Conservation (phyloP, 1,140 invertebrate species). For the Choristoneura fumiferana region DNA sequence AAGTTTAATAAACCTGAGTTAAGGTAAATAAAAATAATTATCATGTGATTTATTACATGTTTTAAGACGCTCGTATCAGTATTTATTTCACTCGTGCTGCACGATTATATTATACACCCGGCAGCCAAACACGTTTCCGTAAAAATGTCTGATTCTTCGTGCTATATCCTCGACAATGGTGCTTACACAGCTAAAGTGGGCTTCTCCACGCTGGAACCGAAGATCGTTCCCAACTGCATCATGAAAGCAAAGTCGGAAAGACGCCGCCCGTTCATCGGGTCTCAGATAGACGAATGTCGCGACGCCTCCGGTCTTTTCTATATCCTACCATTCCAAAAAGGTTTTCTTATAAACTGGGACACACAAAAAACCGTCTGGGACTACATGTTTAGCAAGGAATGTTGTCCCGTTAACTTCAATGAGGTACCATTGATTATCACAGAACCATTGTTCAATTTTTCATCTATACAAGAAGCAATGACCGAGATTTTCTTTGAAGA, state of each 20-base stretch:
- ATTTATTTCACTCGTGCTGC: too few species aligned
- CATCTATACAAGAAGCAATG: constrained; percentile 94
- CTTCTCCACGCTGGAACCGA: constrained; percentile 83
- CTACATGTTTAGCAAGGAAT: constrained; percentile 94
- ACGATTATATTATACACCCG: too few species aligned
- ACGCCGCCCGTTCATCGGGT: constrained; percentile 93
- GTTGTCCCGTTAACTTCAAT: constrained; percentile 87
- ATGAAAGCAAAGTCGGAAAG: constrained; percentile 99
- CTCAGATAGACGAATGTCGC: constrained; percentile 90
- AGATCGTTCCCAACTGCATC: constrained; percentile 96
- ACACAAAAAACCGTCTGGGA: constrained; percentile 98
- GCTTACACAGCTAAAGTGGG: constrained; percentile 92
- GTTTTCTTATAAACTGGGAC: constrained; percentile 97
- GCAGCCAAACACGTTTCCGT: constrained; percentile 40
- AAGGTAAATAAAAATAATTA: too few species aligned
- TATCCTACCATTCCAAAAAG: constrained; percentile 96
- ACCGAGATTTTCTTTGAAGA: constrained; percentile 99
- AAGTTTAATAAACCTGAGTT: too few species aligned
- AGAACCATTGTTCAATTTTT: constrained; percentile 97
- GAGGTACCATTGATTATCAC: constrained; percentile 93
- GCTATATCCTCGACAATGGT: constrained; percentile 92
- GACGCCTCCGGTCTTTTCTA: constrained; percentile 97
- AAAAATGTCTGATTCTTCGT: constrained; percentile 62
- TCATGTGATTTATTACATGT: too few species aligned
- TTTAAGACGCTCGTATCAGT: too few species aligned